A percentile compares a stretch with the other conserved stretches of the same genome.
These are phyloP conservation scores for Formica exsecta DNA, from an alignment of 1,140 invertebrate genomes.

Conservation along the genomic window DNA sequence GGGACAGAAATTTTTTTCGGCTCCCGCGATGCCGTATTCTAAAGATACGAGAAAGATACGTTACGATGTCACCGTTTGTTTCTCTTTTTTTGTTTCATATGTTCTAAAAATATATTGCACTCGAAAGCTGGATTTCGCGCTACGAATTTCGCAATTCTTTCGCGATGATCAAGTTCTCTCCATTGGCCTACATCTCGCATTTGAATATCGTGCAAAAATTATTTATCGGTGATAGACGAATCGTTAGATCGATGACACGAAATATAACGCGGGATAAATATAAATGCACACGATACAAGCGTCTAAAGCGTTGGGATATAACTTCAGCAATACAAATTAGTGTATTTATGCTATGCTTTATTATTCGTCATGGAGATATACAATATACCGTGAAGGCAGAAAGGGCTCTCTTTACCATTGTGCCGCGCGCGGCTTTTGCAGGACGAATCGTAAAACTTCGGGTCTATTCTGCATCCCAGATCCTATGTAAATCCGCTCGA, in stretches of 20 bases:
- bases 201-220: not conserved
- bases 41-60: not conserved
- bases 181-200: not conserved
- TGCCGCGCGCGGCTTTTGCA: not conserved
- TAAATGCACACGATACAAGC: not conserved
- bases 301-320: not conserved
- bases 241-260: not conserved
- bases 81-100: not conserved
- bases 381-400: not conserved
- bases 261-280: conserved; percentile 14
- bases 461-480: conserved; percentile 39
- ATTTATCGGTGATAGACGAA: not conserved
- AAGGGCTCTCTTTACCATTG: not conserved
- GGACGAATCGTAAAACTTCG: conserved; percentile 49
- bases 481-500: conserved; percentile 51
- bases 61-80: not conserved
- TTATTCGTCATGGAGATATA: not conserved
- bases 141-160: not conserved
- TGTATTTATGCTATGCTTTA: not conserved
- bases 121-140: not conserved
- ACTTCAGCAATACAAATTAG: conserved; percentile 50
- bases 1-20: conserved; percentile 17
- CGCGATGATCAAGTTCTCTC: not conserved
- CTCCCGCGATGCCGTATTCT: not conserved
- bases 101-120: not conserved